A percentile compares a stretch with the other conserved stretches of the same genome.
Conservation (phyloP, 2,797 vertebrate genomes). For the Myoxocephalus aenaeus region DNA sequence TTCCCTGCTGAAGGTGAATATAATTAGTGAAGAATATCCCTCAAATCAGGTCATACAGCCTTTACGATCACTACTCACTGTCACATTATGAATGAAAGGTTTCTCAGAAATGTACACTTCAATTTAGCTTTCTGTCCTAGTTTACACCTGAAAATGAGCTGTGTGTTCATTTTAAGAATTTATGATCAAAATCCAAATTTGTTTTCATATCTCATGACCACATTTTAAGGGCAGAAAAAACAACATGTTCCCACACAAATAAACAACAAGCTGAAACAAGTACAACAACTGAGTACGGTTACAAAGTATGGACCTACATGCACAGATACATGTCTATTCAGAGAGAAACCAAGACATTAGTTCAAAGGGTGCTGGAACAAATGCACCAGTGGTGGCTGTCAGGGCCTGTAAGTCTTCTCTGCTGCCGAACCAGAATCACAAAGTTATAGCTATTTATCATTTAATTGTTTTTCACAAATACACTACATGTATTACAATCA, state of each 20-base stretch:
- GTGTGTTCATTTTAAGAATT: not conserved
- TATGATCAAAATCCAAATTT: not conserved
- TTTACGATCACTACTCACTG: slow-evolving; percentile 51
- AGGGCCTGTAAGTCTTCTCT: too few species aligned
- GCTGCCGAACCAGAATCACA: too few species aligned
- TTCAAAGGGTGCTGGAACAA: too few species aligned
- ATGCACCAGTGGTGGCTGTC: too few species aligned
- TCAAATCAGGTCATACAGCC: slow-evolving; percentile 70
- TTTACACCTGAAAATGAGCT: not conserved
- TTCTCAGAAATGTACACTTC: not conserved
- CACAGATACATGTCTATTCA: too few species aligned
- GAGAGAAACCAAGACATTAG: too few species aligned
- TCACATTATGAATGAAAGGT: slow-evolving; percentile 41
- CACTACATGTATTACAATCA: too few species aligned
- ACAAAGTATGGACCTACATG: too few species aligned
- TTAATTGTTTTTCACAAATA: too few species aligned
- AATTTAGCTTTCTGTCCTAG: not conserved
- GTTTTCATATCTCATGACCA: not conserved
- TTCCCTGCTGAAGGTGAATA: slow-evolving; percentile 59
- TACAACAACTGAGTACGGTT: not conserved
- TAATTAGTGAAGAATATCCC: slow-evolving; percentile 79
- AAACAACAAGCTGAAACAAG: not conserved
- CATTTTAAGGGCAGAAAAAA: not conserved
- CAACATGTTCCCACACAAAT: not conserved
- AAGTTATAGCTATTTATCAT: too few species aligned